Base-by-base conservation (phyloP, 2,797 vertebrate genomes). In the Mus minutoides region DNA sequence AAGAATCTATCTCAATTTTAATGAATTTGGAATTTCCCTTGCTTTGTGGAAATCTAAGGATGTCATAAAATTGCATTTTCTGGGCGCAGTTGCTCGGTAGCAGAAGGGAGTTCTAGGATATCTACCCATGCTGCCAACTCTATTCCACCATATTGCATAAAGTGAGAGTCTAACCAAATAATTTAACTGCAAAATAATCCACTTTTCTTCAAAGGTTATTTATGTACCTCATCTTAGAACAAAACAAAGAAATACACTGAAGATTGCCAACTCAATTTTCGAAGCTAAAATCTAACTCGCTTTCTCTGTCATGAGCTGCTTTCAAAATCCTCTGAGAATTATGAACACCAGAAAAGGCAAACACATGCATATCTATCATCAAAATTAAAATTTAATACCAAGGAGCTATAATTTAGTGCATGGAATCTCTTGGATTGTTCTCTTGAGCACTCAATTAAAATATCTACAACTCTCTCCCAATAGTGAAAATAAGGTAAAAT, bases 121-220 rank as follows among this genome's bases (percentile, higher is more conserved):
- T 10, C 31, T 56, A 12, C 75, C 2, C 24, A 19, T 24, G 24
- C 3, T 56, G 0, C n/a, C 24, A 0, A 16, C 1, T 5, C 24
- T 34, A 3, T 22, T 56, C 31, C 24, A 40, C 11, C 58, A 1
- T 9, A 11, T 3, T 16, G 1, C 16, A 71, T 16, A 2, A 92
- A 46, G 7, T 3, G 16, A 16, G 37, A 22, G n/a, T 24, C n/a
- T 29, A 43, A 29, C 22, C 64, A 37, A 26, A 9, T 16, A 1
- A 3, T 37, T 64, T 19, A 79, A 14, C 6, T 19, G 34, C 46
- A 92, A 71, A 88, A 37, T 14, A 0, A 0, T 24, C 10, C 34
- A 58, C 54, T 19, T 31, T 64, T 49, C 22, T 26, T 16, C 19
- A 77, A 73, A 88, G 40, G 60, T 56, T 78, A 49, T 26, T 43